Conservation (phyloP, 35 echinoderm and acorn worm species). For the Strongylocentrotus purpuratus region DNA sequence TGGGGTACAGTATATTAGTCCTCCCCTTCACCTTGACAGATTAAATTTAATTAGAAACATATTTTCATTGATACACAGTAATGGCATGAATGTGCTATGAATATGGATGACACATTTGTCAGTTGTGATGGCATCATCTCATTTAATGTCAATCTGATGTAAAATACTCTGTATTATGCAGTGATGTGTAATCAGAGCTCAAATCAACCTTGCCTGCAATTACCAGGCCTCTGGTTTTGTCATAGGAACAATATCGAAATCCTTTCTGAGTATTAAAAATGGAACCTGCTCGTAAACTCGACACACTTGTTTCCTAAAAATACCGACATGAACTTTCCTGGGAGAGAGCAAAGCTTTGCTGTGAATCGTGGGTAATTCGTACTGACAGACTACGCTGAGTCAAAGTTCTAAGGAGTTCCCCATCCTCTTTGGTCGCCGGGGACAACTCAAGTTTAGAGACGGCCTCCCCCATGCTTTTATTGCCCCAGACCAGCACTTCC, state of each 20-base stretch:
- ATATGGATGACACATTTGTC: background rate
- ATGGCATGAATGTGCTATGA: background rate
- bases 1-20: background rate
- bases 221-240: background rate
- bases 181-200: background rate
- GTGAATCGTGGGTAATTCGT: constrained; percentile 28
- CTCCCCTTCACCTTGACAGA: background rate
- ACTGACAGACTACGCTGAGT: constrained; percentile 7
- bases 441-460: constrained; percentile 12
- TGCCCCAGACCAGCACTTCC: background rate
- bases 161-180: background rate
- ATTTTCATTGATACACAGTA: background rate
- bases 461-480: background rate
- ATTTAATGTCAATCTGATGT: background rate
- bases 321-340: background rate
- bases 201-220: background rate
- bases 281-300: background rate
- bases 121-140: background rate
- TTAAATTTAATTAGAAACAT: background rate
- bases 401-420: constrained; percentile 18
- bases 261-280: background rate
- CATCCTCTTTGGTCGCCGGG: constrained; percentile 28
- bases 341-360: background rate
- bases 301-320: constrained; percentile 18
- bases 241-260: background rate